Evolutionary conservation across 2,113 vertebrate species (phyloP).

Genomic region (Oriolus oriolus): DNA sequence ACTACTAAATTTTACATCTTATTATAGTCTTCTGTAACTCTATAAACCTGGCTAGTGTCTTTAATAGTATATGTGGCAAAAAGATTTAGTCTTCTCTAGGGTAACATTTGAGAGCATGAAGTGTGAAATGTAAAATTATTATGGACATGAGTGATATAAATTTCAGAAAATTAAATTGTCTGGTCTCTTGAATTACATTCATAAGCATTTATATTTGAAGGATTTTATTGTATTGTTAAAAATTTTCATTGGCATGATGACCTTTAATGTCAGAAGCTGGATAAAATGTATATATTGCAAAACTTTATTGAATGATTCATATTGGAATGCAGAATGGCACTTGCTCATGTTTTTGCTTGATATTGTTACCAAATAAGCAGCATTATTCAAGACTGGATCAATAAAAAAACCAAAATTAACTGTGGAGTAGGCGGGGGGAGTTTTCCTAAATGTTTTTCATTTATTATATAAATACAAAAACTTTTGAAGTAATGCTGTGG

Average conservation of each 20-base stretch:
- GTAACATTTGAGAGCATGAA: slow-evolving; percentile 75
- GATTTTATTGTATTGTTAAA: slow-evolving; percentile 53
- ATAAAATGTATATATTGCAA: slow-evolving; percentile 54
- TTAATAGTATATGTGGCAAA: slow-evolving; percentile 52
- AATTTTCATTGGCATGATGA: slow-evolving; percentile 67
- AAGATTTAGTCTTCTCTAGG: slow-evolving; percentile 58
- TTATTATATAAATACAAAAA: neutral
- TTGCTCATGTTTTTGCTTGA: slow-evolving; percentile 55
- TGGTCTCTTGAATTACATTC: slow-evolving; percentile 60
- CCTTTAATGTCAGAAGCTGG: slow-evolving; percentile 65
- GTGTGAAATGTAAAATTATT: slow-evolving; percentile 63
- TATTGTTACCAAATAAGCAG: slow-evolving; percentile 54
- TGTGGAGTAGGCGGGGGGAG: neutral
- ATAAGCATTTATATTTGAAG: slow-evolving; percentile 52
- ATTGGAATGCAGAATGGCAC: slow-evolving; percentile 51
- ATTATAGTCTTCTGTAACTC: slow-evolving; percentile 47
- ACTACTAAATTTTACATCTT: slow-evolving; percentile 61
- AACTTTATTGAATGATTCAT: slow-evolving; percentile 52
- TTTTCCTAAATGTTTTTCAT: neutral
- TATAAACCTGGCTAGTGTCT: slow-evolving; percentile 48
- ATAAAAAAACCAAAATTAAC: slow-evolving; percentile 37
- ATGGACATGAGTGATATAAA: slow-evolving; percentile 55
- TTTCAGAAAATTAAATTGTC: slow-evolving; percentile 61
- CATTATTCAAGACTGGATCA: slow-evolving; percentile 62
- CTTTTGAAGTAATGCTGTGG: neutral